These are phyloP conservation scores for Coboldia fuscipes DNA, from an alignment of 1,140 invertebrate species.

Conservation along the genomic window DNA sequence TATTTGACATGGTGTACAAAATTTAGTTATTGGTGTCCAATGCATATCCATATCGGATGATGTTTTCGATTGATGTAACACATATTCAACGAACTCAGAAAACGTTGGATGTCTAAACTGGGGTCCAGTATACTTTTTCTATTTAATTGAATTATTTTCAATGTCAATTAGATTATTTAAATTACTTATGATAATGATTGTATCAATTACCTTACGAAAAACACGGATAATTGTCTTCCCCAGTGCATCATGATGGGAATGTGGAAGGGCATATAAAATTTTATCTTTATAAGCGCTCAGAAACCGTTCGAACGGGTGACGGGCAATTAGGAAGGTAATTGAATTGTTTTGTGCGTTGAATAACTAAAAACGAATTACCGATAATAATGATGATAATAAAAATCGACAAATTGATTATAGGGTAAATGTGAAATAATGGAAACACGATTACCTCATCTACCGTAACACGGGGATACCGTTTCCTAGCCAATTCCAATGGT, in stretches of 20 bases:
- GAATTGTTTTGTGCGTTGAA: conserved; percentile 29
- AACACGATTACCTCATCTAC: conserved; percentile 38
- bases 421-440: conserved; percentile 20
- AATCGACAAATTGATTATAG: conserved; percentile 3
- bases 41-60: conserved; percentile 65
- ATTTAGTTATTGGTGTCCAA: conserved; percentile 65
- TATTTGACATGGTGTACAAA: conserved; percentile 78
- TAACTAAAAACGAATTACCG: conserved; percentile 7
- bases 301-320: conserved; percentile 75
- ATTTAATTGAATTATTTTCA: neutral
- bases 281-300: conserved; percentile 80
- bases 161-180: neutral
- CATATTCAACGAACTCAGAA: conserved; percentile 52
- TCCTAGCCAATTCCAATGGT: conserved; percentile 49
- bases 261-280: conserved; percentile 55
- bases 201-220: conserved; percentile 30
- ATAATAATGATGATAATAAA: neutral
- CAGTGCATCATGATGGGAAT: conserved; percentile 58
- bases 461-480: conserved; percentile 51
- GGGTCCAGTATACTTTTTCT: conserved; percentile 8
- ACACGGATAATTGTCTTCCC: conserved; percentile 50
- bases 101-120: conserved; percentile 50
- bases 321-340: conserved; percentile 63
- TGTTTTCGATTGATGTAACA: conserved; percentile 41
- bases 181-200: neutral